Conservation (phyloP, 2,888 invertebrate species). For the Tortrix viridana region DNA sequence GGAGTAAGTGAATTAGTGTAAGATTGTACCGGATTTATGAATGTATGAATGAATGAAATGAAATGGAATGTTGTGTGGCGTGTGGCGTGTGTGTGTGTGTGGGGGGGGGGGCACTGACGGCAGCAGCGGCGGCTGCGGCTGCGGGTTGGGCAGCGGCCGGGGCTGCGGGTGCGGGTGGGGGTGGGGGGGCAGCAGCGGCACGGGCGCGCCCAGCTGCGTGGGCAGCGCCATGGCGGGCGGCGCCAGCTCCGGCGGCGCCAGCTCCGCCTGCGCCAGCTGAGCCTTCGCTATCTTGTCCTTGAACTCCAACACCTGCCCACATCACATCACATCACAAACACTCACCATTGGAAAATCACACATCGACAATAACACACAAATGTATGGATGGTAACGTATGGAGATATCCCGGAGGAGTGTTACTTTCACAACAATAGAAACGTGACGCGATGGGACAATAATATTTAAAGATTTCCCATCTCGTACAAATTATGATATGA, state of each 20-base stretch:
- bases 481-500: no score
- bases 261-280: conserved; percentile 56
- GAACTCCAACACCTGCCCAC: conserved; percentile 71
- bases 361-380: no score
- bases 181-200: conserved; percentile 36
- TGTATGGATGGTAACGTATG: no score
- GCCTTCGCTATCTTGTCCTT: conserved; percentile 77
- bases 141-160: conserved; percentile 36
- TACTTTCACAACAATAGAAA: no score
- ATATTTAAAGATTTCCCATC: no score
- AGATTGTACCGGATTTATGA: no score
- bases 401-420: no score
- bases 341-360: no score
- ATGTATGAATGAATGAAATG: no score
- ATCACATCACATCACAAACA: background rate
- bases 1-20: no score
- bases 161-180: conserved; percentile 38
- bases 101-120: conserved; percentile 27
- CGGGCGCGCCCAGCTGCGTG: conserved; percentile 45
- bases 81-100: background rate
- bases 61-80: no score
- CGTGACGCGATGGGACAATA: no score
- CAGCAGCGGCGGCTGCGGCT: conserved; percentile 41
- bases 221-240: conserved; percentile 52
- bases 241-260: conserved; percentile 50